Conservation (phyloP, 2,888 invertebrate genomes). For the Tiphia femorata region DNA sequence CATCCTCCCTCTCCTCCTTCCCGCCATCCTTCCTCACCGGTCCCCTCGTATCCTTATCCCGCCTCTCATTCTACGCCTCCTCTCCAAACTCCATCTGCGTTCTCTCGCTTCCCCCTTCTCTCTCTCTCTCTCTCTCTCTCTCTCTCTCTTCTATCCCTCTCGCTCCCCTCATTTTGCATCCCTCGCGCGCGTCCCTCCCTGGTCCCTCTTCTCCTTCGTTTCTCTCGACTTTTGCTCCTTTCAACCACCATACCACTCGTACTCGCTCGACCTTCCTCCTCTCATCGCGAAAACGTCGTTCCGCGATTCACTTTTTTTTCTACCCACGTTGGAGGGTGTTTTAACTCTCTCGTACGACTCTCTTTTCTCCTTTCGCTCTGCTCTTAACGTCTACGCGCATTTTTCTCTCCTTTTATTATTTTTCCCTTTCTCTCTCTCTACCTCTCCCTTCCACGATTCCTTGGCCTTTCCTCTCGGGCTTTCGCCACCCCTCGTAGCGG, state of each 20-base stretch:
- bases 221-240: conserved; percentile 42
- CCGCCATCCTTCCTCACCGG: conserved; percentile 1
- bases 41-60: conserved; percentile 2
- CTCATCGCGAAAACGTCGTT: conserved; percentile 57
- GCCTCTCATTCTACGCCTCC: conserved; percentile 14
- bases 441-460: neutral
- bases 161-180: too few relatives aligned
- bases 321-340: conserved; percentile 17
- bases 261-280: conserved; percentile 50
- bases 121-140: conserved; percentile 13
- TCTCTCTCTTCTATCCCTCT: conserved; percentile 1
- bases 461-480: conserved; percentile 3
- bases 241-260: conserved; percentile 42
- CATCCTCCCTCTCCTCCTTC: neutral
- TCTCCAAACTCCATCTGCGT: conserved; percentile 3
- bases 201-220: conserved; percentile 14
- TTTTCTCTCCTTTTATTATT: conserved; percentile 31
- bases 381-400: conserved; percentile 10
- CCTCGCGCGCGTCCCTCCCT: too few relatives aligned
- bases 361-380: conserved; percentile 2
- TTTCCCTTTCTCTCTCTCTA: conserved; percentile 13
- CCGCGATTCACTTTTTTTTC: conserved; percentile 44
- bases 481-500: conserved; percentile 2
- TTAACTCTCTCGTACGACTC: conserved; percentile 5
- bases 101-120: conserved; percentile 11